phyloP scores from a whole-genome alignment of 2,113 vertebrate species.

The Sialia sialis region DNA sequence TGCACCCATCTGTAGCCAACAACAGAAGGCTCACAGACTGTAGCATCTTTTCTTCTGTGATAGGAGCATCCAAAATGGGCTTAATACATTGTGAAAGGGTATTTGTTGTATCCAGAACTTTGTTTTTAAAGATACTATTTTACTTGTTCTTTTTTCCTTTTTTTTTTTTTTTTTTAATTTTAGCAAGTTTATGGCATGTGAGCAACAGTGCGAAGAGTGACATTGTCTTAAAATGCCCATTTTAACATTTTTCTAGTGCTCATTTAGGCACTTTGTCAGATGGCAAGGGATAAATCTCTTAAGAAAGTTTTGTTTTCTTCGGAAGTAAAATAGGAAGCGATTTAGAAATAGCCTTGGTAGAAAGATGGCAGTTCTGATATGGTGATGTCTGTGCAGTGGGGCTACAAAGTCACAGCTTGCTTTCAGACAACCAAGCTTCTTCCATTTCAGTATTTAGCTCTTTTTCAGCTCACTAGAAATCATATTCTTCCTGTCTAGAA shows the following conservation, averaged over 20 bases:
- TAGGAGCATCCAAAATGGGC: not conserved
- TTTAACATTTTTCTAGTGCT: not conserved
- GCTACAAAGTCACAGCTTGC: not conserved
- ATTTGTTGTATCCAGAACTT: not conserved
- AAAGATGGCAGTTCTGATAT: not conserved
- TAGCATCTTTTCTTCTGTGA: not conserved
- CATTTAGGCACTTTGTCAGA: not conserved
- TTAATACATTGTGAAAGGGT: not conserved
- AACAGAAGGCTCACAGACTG: slow-evolving; percentile 44
- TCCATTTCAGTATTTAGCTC: not conserved
- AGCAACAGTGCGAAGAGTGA: not conserved
- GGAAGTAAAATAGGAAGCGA: not conserved
- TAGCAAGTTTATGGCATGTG: not conserved
- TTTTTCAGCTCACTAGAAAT: not conserved
- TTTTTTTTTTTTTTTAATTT: not conserved
- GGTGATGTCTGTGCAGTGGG: not conserved
- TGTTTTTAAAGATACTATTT: not conserved
- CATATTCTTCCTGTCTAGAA: not conserved
- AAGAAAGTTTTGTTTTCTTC: not conserved
- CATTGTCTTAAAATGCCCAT: not conserved
- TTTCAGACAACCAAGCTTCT: not conserved
- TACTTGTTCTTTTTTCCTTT: not conserved
- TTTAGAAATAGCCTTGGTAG: not conserved
- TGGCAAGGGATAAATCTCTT: not conserved
- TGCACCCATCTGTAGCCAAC: slow-evolving; percentile 18